Base-by-base conservation (phyloP, 2,797 vertebrate species). In the Coracias cyanogaster region DNA sequence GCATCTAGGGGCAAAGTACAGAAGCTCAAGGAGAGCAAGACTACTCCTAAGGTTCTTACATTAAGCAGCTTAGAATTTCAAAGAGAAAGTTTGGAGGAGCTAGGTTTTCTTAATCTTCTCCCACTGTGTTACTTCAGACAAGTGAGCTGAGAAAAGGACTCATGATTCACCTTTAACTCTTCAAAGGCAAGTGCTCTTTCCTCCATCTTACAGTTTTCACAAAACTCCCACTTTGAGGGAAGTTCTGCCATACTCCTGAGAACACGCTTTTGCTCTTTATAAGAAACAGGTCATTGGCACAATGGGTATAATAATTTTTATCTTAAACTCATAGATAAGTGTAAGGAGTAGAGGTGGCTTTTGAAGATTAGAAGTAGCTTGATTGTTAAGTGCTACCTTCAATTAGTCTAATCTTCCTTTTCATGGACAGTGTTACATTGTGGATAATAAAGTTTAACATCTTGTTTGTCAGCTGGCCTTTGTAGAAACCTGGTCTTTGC, bases 41-140 rank as follows among this genome's bases (percentile, higher is more conserved):
- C 74, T 91, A 13, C 25, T 89, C 51, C 55, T 80, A 79, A 92
- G 78, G 52, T 94, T 94, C 91, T 96, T 94, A 93, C 3, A 83
- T 65, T 96, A 97, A 97, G 76, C 61, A 93, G 95, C 91, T 96
- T 95, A 96, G 86, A 94, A 88, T 91, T 90, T 96, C 91, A 93
- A 95, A 97, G 95, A 52, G 79, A 80, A 86, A 88, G 12, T 81
- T 88, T 94, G 57, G 39, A 93, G 48, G 52, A 91, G 62, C 48
- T 90, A 37, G 60, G 60, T 92, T 90, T 89, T 46, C 28, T 79
- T 94, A 94, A 96, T 92, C 64, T 31, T 93, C 43, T 94, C 60
- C 81, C 41, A 82, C 66, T 76, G 55, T 82, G 77, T 48, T 74
- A n/a, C 73, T 90, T 77, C 55, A 89, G 88, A 90, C 15, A 77